These are phyloP conservation scores for Nematolebias whitei DNA, from an alignment of 2,113 vertebrate genomes.

Conservation along the genomic window DNA sequence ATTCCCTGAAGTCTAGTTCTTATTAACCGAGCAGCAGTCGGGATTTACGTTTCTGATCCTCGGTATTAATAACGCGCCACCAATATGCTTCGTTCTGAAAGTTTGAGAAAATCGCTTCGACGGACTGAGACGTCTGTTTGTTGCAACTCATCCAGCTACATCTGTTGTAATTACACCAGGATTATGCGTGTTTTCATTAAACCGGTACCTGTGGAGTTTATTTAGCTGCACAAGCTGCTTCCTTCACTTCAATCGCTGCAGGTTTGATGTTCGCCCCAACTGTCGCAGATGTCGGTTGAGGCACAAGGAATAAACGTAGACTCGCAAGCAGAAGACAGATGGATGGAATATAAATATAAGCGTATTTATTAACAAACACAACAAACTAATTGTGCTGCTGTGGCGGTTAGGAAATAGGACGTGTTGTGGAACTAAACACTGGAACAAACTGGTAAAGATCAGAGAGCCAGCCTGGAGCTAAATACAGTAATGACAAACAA, in stretches of 20 bases:
- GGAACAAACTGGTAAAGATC: too few species aligned
- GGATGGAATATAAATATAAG: background rate
- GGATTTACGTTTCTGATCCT: conserved; percentile 29
- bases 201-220: background rate
- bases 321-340: background rate
- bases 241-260: background rate
- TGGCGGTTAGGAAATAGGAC: background rate
- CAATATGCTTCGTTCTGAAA: conserved; percentile 11
- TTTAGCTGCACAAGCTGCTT: too few species aligned
- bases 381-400: background rate
- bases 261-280: background rate
- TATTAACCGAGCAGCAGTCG: conserved; percentile 45
- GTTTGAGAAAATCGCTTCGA: conserved; percentile 2
- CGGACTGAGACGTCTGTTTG: background rate
- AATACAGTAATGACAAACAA: too few species aligned
- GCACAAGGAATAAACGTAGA: background rate
- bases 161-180: too few species aligned
- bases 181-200: background rate
- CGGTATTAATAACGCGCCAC: conserved; percentile 13
- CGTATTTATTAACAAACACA: conserved; percentile 6
- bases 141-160: too few species aligned
- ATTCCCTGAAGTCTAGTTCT: conserved; percentile 32
- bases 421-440: background rate
- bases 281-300: conserved; percentile 2
- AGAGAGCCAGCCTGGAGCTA: background rate